Base-by-base conservation (phyloP, 2,888 invertebrate genomes). In the Pheosia tremula region DNA sequence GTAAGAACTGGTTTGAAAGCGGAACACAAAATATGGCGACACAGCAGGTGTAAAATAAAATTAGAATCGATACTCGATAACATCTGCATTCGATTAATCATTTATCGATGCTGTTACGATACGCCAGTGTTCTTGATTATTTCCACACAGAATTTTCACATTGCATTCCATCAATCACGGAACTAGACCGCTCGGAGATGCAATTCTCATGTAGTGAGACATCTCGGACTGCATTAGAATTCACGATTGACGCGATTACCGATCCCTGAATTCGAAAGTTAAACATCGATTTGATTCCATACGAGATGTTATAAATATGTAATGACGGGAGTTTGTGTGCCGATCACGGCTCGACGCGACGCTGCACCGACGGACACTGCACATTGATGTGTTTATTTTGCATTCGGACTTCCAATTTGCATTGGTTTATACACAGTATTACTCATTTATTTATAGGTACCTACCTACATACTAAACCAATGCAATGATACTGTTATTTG, bases 201-300 rank as follows among this genome's bases (percentile, higher is more conserved):
- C 58, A 45, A 61, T 66, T 59, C 59, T 13, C 56, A 57, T 65
- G 67, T 66, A 70, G 57, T 61, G 53, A 11, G 55, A 69, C 67
- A 63, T 69, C 66, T 69, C 65, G 64, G 39, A 52, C 56, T 67
- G 67, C 84, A 86, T 88, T 88, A 86, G 87, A 87, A 89, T 88
- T 86, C 84, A 87, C 84, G 84, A 83, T 84, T 85, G 84, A 85
- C 74, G 72, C 68, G 80, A 78, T 81, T 81, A 77, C 74, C 65
- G 57, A 63, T 67, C 65, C 66, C 71, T 76, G 81, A 80, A 81
- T 80, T 81, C 77, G 74, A 81, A 83, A 80, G 80, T 77, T 75
- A 76, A 73, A 78, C 79, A 81, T 80, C 77, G 79, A 79, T 83
- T 82, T 80, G 71, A 77, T 67, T 78, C 79, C 74, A 72, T 67